Base-by-base conservation (phyloP, 2,113 vertebrate species). In the Channa argus region DNA sequence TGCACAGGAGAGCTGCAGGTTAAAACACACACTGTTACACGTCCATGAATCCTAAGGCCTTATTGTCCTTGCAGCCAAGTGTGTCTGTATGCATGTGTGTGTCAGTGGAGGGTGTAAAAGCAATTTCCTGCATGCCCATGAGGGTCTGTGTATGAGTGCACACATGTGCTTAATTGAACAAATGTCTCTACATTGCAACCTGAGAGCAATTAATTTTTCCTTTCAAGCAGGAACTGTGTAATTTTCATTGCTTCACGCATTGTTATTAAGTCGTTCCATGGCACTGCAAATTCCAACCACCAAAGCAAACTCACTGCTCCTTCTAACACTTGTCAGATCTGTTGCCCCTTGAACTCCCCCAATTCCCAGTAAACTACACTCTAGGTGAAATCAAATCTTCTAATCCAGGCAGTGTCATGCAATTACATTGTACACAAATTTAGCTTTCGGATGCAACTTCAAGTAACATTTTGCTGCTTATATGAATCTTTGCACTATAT, bases 191-290 rank as follows among this genome's bases (percentile, higher is more conserved):
- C 67, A 87, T 66, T 83, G 85, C 87, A 93, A 91, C 89, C 89
- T 91, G 91, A 86, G 82, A 93, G 85, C 85, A 86, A 89, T 92
- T 88, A 55, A 85, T 90, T 90, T 91, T 90, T 90, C 85, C 89
- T 86, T 86, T 87, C 77, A 73, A 88, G 88, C 76, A 37, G 82
- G 83, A 85, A 71, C 90, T 85, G 83, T 88, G 84, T 90, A 88
- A 92, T 91, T 92, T 92, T 91, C 80, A 89, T 89, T 88, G 83
- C 85, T 92, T 93, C 86, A 90, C 53, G 88, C 84, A 89, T 88
- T 92, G 88, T 91, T 93, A 90, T 92, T 84, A 90, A 92, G 78
- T 88, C 13, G 51, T 92, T 91, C 90, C 82, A 79, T 77, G 77
- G 86, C 66, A 85, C 80, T 92, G 82, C 82, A 73, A 87, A 90